phyloP scores from a whole-genome alignment of 1,140 invertebrate species.

The Hycleus cichorii region DNA sequence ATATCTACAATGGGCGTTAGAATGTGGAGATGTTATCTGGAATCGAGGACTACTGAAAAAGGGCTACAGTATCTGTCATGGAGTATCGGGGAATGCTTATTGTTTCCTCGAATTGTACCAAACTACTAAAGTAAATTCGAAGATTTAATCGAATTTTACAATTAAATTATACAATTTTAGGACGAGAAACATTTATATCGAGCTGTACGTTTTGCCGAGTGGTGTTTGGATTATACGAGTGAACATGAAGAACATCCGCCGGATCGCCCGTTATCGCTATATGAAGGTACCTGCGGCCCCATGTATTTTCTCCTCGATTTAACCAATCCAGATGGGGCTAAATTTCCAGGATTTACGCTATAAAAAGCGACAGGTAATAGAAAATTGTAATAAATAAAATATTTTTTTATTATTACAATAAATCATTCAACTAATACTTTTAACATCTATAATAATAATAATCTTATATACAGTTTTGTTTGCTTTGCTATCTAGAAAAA shows the following conservation, averaged over 20 bases:
- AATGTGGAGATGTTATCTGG: constrained; percentile 78
- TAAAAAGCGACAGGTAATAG: constrained; percentile 21
- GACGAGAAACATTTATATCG: constrained; percentile 64
- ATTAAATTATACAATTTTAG: constrained; percentile 38
- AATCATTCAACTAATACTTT: constrained; percentile 34
- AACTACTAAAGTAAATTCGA: constrained; percentile 56
- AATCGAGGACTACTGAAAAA: constrained; percentile 76
- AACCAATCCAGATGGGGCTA: constrained; percentile 49
- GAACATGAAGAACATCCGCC: constrained; percentile 57
- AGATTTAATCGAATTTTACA: too few species aligned
- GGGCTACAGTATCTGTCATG: constrained; percentile 89
- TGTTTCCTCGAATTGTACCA: constrained; percentile 76
- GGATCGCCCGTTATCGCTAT: constrained; percentile 76
- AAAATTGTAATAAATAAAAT: constrained; percentile 23
- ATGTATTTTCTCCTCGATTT: constrained; percentile 65
- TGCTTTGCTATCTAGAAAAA: too few species aligned
- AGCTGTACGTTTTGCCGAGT: constrained; percentile 75
- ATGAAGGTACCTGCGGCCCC: constrained; percentile 71
- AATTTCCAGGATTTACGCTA: constrained; percentile 54
- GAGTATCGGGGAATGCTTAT: constrained; percentile 86
- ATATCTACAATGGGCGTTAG: constrained; percentile 65
- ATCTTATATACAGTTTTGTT: constrained; percentile 12
- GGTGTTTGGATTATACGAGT: constrained; percentile 67
- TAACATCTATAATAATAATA: constrained; percentile 19
- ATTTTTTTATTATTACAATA: constrained; percentile 26